Base-by-base conservation (phyloP, 2,888 invertebrate species). In the Meghimatium bilineatum region DNA sequence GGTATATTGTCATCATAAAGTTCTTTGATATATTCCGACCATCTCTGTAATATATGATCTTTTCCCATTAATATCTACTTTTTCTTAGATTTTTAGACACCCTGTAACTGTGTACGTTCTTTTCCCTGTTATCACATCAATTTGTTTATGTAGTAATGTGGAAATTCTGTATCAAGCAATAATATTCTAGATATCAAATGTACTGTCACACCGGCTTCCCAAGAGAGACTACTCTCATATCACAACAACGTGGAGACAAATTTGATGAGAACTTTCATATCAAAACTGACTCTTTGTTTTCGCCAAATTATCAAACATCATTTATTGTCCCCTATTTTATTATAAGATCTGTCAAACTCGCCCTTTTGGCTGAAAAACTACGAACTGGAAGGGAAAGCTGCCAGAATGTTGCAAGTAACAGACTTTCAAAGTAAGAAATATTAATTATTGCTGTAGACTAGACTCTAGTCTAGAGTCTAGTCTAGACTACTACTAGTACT, bases 401-500 rank as follows among this genome's bases (percentile, higher is more conserved):
- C 34, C 85, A 91, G 89, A 82, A 94, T 94, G 94, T 92, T 94
- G 88, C 93, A 94, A 88, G 91, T 94, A 38, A 93, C 94, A 78
- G 94, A 94, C 89, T 92, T 93, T 87, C 94, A 94, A 85, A 94
- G 94, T 94, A 92, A 93, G 93, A 36, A n/a, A n/a, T n/a, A n/a
- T n/a, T n/a, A n/a, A n/a, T n/a, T n/a, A n/a, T n/a, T n/a, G n/a
- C n/a, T n/a, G n/a, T n/a, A n/a, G n/a, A n/a, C n/a, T n/a, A n/a
- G n/a, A n/a, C n/a, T n/a, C n/a, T n/a, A n/a, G n/a, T n/a, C n/a
- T n/a, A n/a, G n/a, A n/a, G n/a, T n/a, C n/a, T n/a, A n/a, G n/a
- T n/a, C n/a, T n/a, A n/a, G n/a, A n/a, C n/a, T n/a, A n/a, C n/a
- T n/a, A n/a, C n/a, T n/a, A n/a, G n/a, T n/a, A n/a, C n/a, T n/a